Evolutionary conservation across 2,113 vertebrate genomes (phyloP), one percentile per base, ranked within the genome.

Genomic region (Electrona antarctica): DNA sequence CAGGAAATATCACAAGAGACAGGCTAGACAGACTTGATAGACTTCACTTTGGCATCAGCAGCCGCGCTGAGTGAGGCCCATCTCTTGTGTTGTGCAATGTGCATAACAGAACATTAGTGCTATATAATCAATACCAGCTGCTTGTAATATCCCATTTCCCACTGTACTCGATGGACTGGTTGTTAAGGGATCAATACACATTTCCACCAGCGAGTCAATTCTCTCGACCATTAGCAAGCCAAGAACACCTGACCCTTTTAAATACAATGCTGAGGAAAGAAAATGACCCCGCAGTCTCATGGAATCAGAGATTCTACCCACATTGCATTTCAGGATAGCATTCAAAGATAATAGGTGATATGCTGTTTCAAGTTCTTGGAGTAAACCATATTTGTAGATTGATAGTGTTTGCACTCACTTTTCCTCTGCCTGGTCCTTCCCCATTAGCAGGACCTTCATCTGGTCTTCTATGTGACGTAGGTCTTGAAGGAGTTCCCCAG

Each of bases 391-490:
- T 6, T 41, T 41, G 3, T 6, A 41, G 33, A 41, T 41, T 41
- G 33, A 41, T 41, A 41, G 33, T 41, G 5, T 41, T 28, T 1
- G 55, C 54, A 74, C 92, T 92, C 75, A 98, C 97, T 95, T 95
- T 60, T 93, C 95, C 8, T 97, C 95, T 0, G 97, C 96, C 76
- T 94, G 87, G 11, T 95, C 93, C 85, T 98, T 99, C 92, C 98
- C 97, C 55, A 88, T 85, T 80, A 96, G 84, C 71, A 98, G 94
- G 61, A 94, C 83, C 85, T 94, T 96, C 95, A 98, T 98, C 78
- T 94, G 95, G 77, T 96, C 95, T 80, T 99, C 97, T 0, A 99
- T 98, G 88, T 95, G 94, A 62, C 71, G 88, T 54, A 99, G 91
- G 88, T 94, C 94, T 13, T 93, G 93, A 73, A 98, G 93, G 68